phyloP scores from a whole-genome alignment of 1,140 invertebrate genomes.

The Saccostrea cuccullata region DNA sequence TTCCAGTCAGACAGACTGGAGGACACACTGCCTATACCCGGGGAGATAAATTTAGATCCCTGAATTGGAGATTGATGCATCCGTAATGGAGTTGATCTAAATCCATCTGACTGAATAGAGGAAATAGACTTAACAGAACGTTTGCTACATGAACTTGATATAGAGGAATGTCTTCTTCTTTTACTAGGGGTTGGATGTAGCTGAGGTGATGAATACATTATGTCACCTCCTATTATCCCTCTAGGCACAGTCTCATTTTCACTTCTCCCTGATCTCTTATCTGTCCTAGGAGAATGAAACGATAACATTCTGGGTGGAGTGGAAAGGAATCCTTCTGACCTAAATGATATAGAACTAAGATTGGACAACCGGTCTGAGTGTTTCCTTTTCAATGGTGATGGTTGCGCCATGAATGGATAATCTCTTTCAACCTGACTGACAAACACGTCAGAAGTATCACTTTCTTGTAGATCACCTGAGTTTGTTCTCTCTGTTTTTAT shows the following conservation, averaged over 20 bases:
- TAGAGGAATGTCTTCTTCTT: conserved; percentile 19
- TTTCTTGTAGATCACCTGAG: not conserved
- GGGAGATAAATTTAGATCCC: not conserved
- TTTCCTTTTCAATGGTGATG: not conserved
- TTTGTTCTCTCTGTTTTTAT: not conserved
- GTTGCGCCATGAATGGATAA: conserved; percentile 1
- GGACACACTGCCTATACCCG: not conserved
- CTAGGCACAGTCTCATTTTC: not conserved
- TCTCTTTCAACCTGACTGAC: conserved; percentile 4
- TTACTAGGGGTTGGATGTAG: not conserved
- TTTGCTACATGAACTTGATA: conserved; percentile 15
- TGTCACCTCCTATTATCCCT: not conserved
- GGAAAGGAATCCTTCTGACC: not conserved
- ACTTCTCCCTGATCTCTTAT: not conserved
- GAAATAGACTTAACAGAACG: not conserved
- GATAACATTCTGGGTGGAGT: conserved; percentile 2
- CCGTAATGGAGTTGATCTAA: conserved; percentile 16
- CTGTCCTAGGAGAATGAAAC: not conserved
- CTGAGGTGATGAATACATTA: not conserved
- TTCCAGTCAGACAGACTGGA: conserved; percentile 11
- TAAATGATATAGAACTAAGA: not conserved
- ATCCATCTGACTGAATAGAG: conserved; percentile 27
- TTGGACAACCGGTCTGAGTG: not conserved
- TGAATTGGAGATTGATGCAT: not conserved
- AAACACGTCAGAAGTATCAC: not conserved